Evolutionary conservation across 2,888 invertebrate genomes (phyloP).

Genomic region (Nematopogon swammerdamellus): DNA sequence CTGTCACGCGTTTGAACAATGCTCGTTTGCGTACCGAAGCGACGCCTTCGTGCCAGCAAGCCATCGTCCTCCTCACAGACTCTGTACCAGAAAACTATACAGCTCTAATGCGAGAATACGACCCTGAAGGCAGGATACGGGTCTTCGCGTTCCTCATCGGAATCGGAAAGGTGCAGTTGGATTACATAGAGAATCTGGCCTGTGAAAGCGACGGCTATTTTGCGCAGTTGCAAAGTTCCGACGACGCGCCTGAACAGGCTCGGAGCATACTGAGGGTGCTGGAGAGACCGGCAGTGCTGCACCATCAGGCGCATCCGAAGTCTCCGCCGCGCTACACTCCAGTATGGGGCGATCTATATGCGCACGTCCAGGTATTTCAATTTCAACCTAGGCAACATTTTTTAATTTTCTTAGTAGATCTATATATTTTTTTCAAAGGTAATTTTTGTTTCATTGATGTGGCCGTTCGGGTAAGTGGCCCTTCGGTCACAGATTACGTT

Average conservation of each 20-base stretch:
- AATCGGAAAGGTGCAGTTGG: not conserved
- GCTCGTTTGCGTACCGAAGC: slow-evolving; percentile 19
- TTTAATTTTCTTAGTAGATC: too few species aligned
- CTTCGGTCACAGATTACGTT: too few species aligned
- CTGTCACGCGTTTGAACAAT: slow-evolving; percentile 25
- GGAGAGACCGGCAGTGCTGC: slow-evolving; percentile 39
- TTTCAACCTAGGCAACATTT: too few species aligned
- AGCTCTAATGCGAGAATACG: slow-evolving; percentile 23
- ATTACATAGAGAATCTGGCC: slow-evolving; percentile 24
- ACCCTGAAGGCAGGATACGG: slow-evolving; percentile 33
- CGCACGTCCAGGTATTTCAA: slow-evolving; percentile 37
- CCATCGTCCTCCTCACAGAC: slow-evolving; percentile 40
- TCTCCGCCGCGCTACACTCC: not conserved
- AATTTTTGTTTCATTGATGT: too few species aligned
- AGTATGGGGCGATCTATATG: slow-evolving; percentile 40
- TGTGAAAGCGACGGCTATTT: slow-evolving; percentile 39
- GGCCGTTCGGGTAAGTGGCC: too few species aligned
- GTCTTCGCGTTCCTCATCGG: not conserved
- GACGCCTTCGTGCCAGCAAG: slow-evolving; percentile 38
- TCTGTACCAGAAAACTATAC: slow-evolving; percentile 33
- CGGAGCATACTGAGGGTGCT: slow-evolving; percentile 30
- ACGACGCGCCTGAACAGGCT: slow-evolving; percentile 37
- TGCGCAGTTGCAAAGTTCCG: slow-evolving; percentile 32
- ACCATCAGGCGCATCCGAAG: slow-evolving; percentile 25
- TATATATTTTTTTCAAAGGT: too few species aligned